Base-by-base conservation (phyloP, 2,888 invertebrate genomes). In the Diogma glabrata region DNA sequence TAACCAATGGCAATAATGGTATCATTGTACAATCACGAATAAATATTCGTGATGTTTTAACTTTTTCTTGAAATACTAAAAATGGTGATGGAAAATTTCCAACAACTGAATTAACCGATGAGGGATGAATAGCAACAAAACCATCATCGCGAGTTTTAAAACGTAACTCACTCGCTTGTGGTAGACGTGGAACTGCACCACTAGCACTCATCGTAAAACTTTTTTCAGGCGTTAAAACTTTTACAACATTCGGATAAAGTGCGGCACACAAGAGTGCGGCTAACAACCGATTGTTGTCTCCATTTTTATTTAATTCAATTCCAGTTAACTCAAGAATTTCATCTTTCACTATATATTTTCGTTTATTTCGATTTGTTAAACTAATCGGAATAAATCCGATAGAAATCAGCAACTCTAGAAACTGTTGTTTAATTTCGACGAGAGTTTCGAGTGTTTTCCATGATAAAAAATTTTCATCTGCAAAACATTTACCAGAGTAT, bases 201-300 rank as follows among this genome's bases (percentile, higher is more conserved):
- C 78, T 77, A 0, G 78, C 78, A 62, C 83, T 83, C 64, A 80
- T 77, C 61, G 82, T 77, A 65, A 80, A 88, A 0, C 82, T 81
- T 62, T 86, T 85, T 59, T 84, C 84, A 1, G 88, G 88, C 0
- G 85, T 86, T 47, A 87, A 70, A 1, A 70, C 83, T 72, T 88
- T 85, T 0, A 90, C 87, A 26, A 97, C 79, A 64, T 93, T 92
- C 0, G 96, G 96, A 69, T 95, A 96, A 17, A 92, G 73, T 1
- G 95, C 93, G 2, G 92, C 93, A 64, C 90, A 89, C 40, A 97
- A 72, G 22, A 94, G 82, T 1, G 93, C 92, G 49, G 84, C 77
- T 17, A 89, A 64, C n/a, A 89, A 66, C 52, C 79, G 77, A 53
- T 80, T 77, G 60, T 87, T 88, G 5, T 82, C 82, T 3, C 84